These are phyloP conservation scores for Balearica regulorum DNA, from an alignment of 2,797 vertebrate species.

Conservation along the genomic window DNA sequence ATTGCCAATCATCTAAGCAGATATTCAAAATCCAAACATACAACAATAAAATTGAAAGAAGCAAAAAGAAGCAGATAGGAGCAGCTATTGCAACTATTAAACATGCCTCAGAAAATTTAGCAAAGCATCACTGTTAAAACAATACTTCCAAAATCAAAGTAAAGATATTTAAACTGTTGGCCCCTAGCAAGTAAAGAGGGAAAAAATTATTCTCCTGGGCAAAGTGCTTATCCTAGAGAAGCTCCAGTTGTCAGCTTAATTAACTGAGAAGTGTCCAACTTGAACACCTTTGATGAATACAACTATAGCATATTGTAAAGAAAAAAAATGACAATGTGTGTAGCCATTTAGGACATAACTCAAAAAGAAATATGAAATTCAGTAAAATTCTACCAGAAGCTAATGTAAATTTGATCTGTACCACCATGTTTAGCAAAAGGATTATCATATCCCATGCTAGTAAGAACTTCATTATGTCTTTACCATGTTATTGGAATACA, in stretches of 20 bases:
- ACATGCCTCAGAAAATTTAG: neutral
- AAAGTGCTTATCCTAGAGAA: neutral
- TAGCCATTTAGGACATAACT: neutral
- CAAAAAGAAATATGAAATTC: neutral
- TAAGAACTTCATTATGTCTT: neutral
- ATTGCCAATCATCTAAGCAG: neutral
- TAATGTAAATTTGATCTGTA: neutral
- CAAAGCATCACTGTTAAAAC: neutral
- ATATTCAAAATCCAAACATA: neutral
- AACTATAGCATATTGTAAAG: neutral
- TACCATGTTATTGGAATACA: neutral
- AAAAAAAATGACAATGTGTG: accelerated
- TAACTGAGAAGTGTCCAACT: neutral
- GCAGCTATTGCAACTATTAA: neutral
- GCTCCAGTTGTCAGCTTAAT: neutral
- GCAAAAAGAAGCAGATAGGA: neutral
- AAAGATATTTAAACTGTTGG: neutral
- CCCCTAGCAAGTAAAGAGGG: neutral
- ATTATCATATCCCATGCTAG: neutral
- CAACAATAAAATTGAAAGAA: neutral
- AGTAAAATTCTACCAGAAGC: neutral
- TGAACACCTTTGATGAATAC: neutral
- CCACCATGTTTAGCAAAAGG: neutral
- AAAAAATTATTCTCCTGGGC: neutral
- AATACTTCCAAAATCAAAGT: neutral